phyloP scores from a whole-genome alignment of 2,113 vertebrate genomes.

The Naja naja region DNA sequence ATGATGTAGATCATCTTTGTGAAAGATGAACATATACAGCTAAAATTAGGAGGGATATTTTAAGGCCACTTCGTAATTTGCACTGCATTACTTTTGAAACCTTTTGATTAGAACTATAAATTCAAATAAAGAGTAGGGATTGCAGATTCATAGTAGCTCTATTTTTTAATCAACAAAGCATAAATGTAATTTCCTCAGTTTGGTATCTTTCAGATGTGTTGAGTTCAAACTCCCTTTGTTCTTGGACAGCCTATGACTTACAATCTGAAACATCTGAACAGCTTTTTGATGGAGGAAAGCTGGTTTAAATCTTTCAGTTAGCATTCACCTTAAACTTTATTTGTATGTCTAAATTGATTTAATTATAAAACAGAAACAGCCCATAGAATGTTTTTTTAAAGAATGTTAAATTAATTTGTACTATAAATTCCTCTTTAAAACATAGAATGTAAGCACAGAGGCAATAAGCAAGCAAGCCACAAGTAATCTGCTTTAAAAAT shows the following conservation, averaged over 20 bases:
- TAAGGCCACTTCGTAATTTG: neutral
- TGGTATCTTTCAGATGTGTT: neutral
- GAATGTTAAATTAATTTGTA: neutral
- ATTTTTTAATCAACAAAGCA: neutral
- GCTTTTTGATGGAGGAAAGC: neutral
- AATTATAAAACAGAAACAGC: neutral
- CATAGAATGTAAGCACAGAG: neutral
- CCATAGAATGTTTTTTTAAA: neutral
- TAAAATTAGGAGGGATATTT: neutral
- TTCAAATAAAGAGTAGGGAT: neutral
- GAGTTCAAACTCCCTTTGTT: neutral
- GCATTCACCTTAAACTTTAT: neutral
- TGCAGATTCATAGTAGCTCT: neutral
- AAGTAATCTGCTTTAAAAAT: neutral
- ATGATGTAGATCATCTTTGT: neutral
- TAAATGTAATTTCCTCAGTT: neutral
- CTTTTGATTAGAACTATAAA: neutral
- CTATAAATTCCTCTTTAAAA: neutral
- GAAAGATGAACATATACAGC: neutral
- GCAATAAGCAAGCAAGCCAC: neutral
- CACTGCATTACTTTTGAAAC: neutral
- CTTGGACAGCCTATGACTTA: neutral
- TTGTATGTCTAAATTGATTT: neutral
- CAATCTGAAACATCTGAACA: neutral
- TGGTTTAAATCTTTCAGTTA: neutral